Conservation (phyloP, 1,140 invertebrate genomes). For the Drosophila baimaii region DNA sequence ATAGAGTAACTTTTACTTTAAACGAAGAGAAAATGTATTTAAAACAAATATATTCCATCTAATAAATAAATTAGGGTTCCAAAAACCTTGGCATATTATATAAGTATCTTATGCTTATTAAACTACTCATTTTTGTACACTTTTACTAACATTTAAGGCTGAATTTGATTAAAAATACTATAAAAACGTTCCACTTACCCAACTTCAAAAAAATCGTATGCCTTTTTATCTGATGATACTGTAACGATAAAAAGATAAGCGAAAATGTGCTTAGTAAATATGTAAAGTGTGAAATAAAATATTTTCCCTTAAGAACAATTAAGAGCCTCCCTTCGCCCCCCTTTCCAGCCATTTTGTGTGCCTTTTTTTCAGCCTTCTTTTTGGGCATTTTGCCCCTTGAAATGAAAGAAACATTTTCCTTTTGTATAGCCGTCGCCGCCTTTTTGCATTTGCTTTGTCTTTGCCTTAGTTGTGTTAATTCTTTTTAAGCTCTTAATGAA, state of each 20-base stretch:
- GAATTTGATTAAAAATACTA: not conserved
- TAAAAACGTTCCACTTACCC: not conserved
- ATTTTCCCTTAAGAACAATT: slow-evolving; percentile 4
- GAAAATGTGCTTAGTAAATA: slow-evolving; percentile 1
- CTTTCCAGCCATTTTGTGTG: too few relatives aligned
- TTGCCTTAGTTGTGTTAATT: slow-evolving; percentile 31
- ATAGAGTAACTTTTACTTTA: too few relatives aligned
- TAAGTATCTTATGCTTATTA: too few relatives aligned
- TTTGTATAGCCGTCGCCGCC: not conserved
- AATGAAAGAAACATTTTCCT: slow-evolving; percentile 12
- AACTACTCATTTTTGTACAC: too few relatives aligned
- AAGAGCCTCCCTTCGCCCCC: too few relatives aligned
- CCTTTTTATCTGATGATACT: slow-evolving; percentile 2
- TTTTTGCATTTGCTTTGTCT: slow-evolving; percentile 19
- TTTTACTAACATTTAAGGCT: too few relatives aligned
- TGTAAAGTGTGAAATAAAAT: slow-evolving; percentile 7
- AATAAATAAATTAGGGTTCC: too few relatives aligned
- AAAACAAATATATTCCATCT: too few relatives aligned
- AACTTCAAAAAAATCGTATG: not conserved
- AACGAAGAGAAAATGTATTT: too few relatives aligned
- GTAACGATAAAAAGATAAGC: slow-evolving; percentile 4
- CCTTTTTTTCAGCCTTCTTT: not conserved
- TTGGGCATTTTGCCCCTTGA: not conserved
- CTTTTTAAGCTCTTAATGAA: slow-evolving; percentile 19
- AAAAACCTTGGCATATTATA: too few relatives aligned